Percentiles rank a stretch among this genome's conserved stretches.
These are phyloP conservation scores for Agonopterix arenella DNA, from an alignment of 2,888 invertebrate species.

Conservation along the genomic window DNA sequence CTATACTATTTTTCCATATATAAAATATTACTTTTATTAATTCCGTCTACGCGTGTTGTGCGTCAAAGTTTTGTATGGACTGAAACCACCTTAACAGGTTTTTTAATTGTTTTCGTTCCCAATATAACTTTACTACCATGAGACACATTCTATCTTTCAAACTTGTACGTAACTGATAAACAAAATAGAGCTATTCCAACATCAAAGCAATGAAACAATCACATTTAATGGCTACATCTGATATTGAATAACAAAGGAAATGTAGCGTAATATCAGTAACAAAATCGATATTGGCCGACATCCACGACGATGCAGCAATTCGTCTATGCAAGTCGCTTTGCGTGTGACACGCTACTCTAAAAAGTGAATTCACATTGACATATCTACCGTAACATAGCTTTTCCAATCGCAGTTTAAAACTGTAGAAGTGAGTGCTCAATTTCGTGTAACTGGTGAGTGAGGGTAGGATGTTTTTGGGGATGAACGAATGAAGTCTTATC, in stretches of 20 bases:
- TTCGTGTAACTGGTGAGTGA: constrained; percentile 1
- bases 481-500: constrained; percentile 37
- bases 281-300: constrained; percentile 54
- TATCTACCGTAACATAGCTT: constrained; percentile 10
- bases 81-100: too few relatives aligned
- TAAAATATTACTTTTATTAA: too few relatives aligned
- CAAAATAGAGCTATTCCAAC: not conserved
- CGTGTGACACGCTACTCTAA: constrained; percentile 57
- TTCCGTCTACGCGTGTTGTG: too few relatives aligned
- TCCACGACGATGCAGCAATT: constrained; percentile 50
- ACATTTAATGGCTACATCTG: constrained; percentile 7
- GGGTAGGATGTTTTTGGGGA: constrained; percentile 12
- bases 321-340: constrained; percentile 53
- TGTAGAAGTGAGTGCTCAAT: constrained; percentile 4
- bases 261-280: constrained; percentile 41
- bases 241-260: constrained; percentile 30
- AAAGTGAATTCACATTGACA: constrained; percentile 12
- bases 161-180: too few relatives aligned
- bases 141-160: too few relatives aligned
- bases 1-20: too few relatives aligned
- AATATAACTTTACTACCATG: too few relatives aligned
- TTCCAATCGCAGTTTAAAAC: too few relatives aligned
- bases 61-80: too few relatives aligned
- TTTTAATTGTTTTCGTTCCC: too few relatives aligned
- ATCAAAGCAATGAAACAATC: not conserved